Percentiles rank a stretch among this genome's conserved stretches.
These are phyloP conservation scores for Pterophyllum scalare DNA, from an alignment of 2,113 vertebrate genomes.

Conservation along the genomic window DNA sequence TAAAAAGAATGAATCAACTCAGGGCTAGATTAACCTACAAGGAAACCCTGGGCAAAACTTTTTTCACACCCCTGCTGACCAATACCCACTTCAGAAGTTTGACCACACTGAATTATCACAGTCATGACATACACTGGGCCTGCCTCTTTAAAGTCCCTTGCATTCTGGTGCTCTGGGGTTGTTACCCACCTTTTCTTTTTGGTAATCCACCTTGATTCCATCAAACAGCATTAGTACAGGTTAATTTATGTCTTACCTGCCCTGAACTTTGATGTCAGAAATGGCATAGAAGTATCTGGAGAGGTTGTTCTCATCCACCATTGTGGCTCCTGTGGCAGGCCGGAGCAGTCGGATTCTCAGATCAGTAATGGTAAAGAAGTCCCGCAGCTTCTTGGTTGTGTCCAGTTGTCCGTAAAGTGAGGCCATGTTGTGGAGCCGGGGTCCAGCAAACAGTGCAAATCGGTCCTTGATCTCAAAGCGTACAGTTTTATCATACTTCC, in stretches of 20 bases:
- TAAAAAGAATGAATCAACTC: background rate
- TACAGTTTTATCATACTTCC: slow-evolving; percentile 96
- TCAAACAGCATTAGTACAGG: background rate
- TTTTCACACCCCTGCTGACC: background rate
- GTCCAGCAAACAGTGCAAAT: slow-evolving; percentile 96
- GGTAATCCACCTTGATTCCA: background rate
- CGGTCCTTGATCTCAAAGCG: slow-evolving; percentile 99
- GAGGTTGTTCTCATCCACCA: slow-evolving; percentile 93
- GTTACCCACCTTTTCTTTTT: background rate
- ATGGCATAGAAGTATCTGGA: slow-evolving; percentile 98
- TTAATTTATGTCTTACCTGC: slow-evolving; percentile 87
- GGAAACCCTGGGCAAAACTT: background rate
- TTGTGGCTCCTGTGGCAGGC: slow-evolving; percentile 94
- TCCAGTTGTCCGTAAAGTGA: slow-evolving; percentile 98
- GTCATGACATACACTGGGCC: background rate
- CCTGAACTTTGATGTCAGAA: slow-evolving; percentile 97
- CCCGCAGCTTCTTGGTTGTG: slow-evolving; percentile 97
- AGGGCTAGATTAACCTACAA: background rate
- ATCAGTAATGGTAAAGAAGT: slow-evolving; percentile 99
- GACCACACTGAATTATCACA: background rate
- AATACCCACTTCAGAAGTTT: background rate
- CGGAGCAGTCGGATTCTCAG: slow-evolving; percentile 93
- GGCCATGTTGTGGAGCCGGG: slow-evolving; percentile 96
- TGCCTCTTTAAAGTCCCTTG: background rate
- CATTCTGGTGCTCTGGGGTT: background rate